Evolutionary conservation across 2,113 vertebrate genomes (phyloP), one percentile per base, ranked within the genome.

Genomic region (Megaptera novaeangliae): DNA sequence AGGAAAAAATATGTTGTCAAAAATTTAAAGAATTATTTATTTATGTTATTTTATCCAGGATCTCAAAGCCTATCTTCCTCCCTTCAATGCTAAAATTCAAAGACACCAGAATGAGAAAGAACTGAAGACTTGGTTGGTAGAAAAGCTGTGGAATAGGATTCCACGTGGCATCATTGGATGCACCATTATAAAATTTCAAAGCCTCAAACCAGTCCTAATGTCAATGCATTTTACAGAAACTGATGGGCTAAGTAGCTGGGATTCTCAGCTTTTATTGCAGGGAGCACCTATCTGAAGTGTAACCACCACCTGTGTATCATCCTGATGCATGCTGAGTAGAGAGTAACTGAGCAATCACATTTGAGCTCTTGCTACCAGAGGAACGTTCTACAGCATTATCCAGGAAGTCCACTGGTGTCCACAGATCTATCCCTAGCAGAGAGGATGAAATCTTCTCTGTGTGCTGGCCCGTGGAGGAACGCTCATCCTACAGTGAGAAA

Each of bases 131-230:
- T 31, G 44, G 0, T 66, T 64, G 21, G 29, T 61, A 86, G 77
- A 11, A 66, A 84, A 95, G 7, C 46, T 59, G 71, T 34, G 20
- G 8, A 64, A 31, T 36, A 92, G 66, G 27, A 91, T 94, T 94
- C 31, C 36, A 59, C 59, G 63, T 34, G 34, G 17, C 8, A 64
- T 69, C 71, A 93, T 8, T 61, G 23, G 17, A 90, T 85, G 25
- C 49, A 93, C 82, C 77, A 55, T 59, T 94, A 94, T 6, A 85
- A 75, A 81, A 90, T 52, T 75, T 91, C 36, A 66, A 85, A 92
- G 82, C 52, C 80, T 97, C 84, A n/a, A 72, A 69, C 34, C 7
- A 17, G 63, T 52, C 8, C 59, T 39, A 72, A 11, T 3, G 13
- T 27, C 71, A 20, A 34, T 61, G 34, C 5, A 5, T 31, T 91